Percentiles rank a stretch among this genome's conserved stretches.
phyloP scores from a whole-genome alignment of 2,888 invertebrate species.

The Seira ritae region DNA sequence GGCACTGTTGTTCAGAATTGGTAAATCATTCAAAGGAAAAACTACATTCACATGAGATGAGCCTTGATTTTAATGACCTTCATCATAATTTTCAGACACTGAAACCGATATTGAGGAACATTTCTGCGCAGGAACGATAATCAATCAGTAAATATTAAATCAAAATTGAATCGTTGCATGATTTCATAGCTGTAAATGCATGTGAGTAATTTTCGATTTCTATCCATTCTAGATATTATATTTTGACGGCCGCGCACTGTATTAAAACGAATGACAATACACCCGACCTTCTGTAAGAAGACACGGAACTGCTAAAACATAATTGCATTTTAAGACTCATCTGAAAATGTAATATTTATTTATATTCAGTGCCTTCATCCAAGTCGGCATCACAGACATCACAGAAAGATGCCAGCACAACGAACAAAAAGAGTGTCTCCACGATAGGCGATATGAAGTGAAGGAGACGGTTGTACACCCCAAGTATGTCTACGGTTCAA shows the following conservation, averaged over 20 bases:
- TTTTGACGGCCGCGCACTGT: constrained; percentile 55
- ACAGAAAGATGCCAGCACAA: constrained; percentile 26
- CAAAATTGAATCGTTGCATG: no score
- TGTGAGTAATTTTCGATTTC: no score
- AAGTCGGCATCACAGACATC: constrained; percentile 43
- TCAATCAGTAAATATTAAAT: constrained; percentile 63
- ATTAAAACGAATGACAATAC: constrained; percentile 30
- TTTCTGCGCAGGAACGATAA: constrained; percentile 69
- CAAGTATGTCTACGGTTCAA: constrained; percentile 34
- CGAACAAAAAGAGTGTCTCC: constrained; percentile 25
- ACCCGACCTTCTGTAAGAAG: constrained; percentile 27
- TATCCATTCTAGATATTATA: no score
- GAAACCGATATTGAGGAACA: constrained; percentile 66
- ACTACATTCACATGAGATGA: background rate
- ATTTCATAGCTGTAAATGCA: no score
- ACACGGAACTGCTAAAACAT: background rate
- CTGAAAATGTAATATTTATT: background rate
- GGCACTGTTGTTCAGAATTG: constrained; percentile 79
- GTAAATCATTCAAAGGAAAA: constrained; percentile 76
- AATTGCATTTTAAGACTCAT: background rate
- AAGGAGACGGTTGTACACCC: constrained; percentile 31
- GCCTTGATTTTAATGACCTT: background rate
- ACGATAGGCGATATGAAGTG: constrained; percentile 33
- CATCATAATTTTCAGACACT: constrained; percentile 40
- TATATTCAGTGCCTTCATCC: constrained; percentile 35